A percentile compares a stretch with the other conserved stretches of the same genome.
phyloP scores from a whole-genome alignment of 64 coral and sea anemone species.

The Actinia equina region DNA sequence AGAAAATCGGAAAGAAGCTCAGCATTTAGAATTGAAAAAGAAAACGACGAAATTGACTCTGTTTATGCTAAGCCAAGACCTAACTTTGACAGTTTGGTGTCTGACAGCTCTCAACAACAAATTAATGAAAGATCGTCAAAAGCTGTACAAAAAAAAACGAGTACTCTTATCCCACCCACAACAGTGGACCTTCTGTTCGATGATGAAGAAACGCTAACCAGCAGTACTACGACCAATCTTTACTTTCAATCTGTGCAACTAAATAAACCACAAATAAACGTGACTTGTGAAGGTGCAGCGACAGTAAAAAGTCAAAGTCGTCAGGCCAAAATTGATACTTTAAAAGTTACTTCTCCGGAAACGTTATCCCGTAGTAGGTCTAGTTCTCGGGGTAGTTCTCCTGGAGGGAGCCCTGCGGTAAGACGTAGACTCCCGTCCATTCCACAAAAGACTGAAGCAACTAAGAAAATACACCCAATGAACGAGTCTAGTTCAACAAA shows the following conservation, averaged over 20 bases:
- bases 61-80: background rate
- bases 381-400: slow-evolving; percentile 17
- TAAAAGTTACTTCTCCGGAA: background rate
- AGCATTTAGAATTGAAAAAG: background rate
- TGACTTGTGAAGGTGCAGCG: background rate
- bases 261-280: background rate
- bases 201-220: slow-evolving; percentile 10
- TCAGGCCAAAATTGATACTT: background rate
- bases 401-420: slow-evolving; percentile 22
- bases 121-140: background rate
- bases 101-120: background rate
- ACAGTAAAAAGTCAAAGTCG: background rate
- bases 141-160: background rate
- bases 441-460: background rate
- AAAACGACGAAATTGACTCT: background rate
- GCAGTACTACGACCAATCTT: background rate
- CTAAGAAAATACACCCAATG: background rate
- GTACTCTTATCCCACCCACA: slow-evolving; percentile 48
- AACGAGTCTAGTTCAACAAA: background rate
- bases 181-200: slow-evolving; percentile 55
- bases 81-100: background rate
- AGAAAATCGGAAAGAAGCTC: background rate
- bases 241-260: background rate
- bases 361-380: background rate
- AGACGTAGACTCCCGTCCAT: slow-evolving; percentile 46